Percentiles rank a stretch among this genome's conserved stretches.
Conservation (phyloP, 1,140 invertebrate species). For the Drosophila ercepeae region DNA sequence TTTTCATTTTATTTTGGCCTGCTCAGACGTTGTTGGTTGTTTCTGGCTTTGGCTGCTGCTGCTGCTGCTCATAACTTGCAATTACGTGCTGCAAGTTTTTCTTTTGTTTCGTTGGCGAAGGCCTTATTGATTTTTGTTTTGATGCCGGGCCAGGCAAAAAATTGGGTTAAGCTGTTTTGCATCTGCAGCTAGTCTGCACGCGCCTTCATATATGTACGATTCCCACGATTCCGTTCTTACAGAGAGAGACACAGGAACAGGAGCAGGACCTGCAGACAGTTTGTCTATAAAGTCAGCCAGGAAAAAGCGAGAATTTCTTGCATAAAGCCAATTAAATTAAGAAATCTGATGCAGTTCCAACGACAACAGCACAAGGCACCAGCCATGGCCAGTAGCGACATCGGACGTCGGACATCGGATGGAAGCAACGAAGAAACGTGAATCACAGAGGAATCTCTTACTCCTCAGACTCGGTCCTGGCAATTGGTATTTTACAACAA, state of each 20-base stretch:
- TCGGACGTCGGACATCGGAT: conserved; percentile 11
- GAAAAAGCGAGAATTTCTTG: conserved; percentile 64
- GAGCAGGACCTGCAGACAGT: conserved; percentile 58
- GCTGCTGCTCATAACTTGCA: conserved; percentile 37
- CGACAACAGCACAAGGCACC: conserved; percentile 39
- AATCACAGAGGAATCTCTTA: conserved; percentile 52
- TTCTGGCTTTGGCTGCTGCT: background rate
- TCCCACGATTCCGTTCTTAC: conserved; percentile 40
- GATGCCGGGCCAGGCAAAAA: conserved; percentile 8
- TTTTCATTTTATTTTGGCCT: conserved; percentile 56
- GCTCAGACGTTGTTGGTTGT: conserved; percentile 3
- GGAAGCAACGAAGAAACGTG: conserved; percentile 61
- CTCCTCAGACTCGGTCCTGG: conserved; percentile 12
- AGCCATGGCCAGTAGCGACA: conserved; percentile 10
- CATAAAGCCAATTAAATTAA: conserved; percentile 83
- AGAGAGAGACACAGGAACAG: background rate
- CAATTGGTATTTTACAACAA: conserved; percentile 82
- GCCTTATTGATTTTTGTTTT: conserved; percentile 32
- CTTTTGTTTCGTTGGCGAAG: conserved; percentile 27
- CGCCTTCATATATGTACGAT: conserved; percentile 26
- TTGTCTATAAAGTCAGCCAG: conserved; percentile 66
- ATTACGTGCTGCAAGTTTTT: conserved; percentile 48
- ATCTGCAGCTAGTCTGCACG: conserved; percentile 27
- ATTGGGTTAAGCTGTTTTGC: conserved; percentile 61
- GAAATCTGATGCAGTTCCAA: conserved; percentile 74